Evolutionary conservation across 1,140 invertebrate genomes (phyloP).

Genomic region (Drosophila albomicans): DNA sequence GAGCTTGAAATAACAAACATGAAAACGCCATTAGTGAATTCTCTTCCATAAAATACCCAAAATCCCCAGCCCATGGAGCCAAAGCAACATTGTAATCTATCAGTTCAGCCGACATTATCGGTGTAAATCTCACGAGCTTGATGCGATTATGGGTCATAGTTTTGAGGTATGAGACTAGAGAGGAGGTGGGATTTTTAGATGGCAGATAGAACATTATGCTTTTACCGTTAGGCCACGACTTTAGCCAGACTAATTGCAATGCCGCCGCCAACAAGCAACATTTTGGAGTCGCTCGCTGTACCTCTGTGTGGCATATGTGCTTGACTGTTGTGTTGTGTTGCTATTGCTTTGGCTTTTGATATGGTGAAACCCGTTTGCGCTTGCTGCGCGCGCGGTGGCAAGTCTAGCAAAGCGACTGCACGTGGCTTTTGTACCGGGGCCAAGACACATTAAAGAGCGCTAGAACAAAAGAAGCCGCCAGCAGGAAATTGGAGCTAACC

Average conservation of each 20-base stretch:
- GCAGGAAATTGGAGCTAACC: conserved; percentile 56
- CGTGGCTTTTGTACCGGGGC: conserved; percentile 45
- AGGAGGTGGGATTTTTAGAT: conserved; percentile 11
- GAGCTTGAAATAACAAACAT: conserved; percentile 41
- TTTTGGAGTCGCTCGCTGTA: conserved; percentile 5
- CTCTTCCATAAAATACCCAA: conserved; percentile 10
- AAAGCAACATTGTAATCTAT: conserved; percentile 65
- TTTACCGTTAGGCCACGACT: conserved; percentile 80
- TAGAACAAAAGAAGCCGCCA: conserved; percentile 55
- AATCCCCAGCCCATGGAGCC: not conserved
- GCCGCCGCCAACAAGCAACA: conserved; percentile 16
- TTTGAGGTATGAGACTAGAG: conserved; percentile 43
- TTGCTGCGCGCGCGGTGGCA: conserved; percentile 26
- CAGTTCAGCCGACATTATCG: conserved; percentile 75
- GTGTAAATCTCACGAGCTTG: conserved; percentile 69
- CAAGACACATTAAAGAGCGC: conserved; percentile 44
- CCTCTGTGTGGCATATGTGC: conserved; percentile 57
- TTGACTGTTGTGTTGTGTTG: too few relatives aligned
- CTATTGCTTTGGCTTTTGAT: not conserved
- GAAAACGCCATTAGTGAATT: conserved; percentile 55
- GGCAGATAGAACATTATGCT: conserved; percentile 41
- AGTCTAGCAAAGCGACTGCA: conserved; percentile 46
- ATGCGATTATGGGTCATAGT: conserved; percentile 62
- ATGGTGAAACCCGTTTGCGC: conserved; percentile 61
- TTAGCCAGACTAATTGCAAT: conserved; percentile 79